Base-by-base conservation (phyloP, 2,113 vertebrate genomes). In the Erinaceus europaeus region DNA sequence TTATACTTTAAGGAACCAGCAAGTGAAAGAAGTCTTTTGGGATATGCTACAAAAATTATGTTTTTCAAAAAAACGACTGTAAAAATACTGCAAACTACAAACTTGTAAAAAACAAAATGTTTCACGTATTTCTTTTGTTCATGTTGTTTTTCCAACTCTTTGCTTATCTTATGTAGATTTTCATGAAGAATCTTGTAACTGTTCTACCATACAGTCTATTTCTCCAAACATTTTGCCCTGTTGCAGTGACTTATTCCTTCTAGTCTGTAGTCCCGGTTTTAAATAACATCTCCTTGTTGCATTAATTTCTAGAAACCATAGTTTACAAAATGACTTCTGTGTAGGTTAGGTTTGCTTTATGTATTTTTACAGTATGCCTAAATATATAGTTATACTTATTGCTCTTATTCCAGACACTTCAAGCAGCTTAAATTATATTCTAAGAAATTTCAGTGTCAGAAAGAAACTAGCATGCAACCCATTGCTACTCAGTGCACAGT, bases 1-100 rank as follows among this genome's bases (percentile, higher is more conserved):
- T 84, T 94, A 87, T 34, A 90, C 87, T 9, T 29, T 90, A 57
- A 87, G 78, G 20, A 94, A 87, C 15, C 86, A 94, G 15, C 73
- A 90, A 40, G 83, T 92, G 25, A 94, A 87, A 79, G 59, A 91
- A 71, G 46, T 55, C 17, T 79, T 86, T 23, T 5, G 44, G 46
- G 72, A 67, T 55, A 25, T 55, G 21, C 27, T 83, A 55, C 72
- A 89, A n/a, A 93, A 89, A 48, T 40, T 73, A 23, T 86, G 6
- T 29, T 89, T 86, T 21, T 21, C 57, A 46, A 65, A 73, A 75
- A 71, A 44, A 9, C 17, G 18, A 10, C 44, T 67, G n/a, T 88
- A 71, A 52, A 11, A 68, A 34, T 34, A 20, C 13, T 55, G 34
- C 15, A 38, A 69, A 48, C 40, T 55, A 48, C 21, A 53, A 57